Evolutionary conservation across 2,888 invertebrate genomes (phyloP), one percentile per base, ranked within the genome.

Genomic region (Acanthosepion lycidas): DNA sequence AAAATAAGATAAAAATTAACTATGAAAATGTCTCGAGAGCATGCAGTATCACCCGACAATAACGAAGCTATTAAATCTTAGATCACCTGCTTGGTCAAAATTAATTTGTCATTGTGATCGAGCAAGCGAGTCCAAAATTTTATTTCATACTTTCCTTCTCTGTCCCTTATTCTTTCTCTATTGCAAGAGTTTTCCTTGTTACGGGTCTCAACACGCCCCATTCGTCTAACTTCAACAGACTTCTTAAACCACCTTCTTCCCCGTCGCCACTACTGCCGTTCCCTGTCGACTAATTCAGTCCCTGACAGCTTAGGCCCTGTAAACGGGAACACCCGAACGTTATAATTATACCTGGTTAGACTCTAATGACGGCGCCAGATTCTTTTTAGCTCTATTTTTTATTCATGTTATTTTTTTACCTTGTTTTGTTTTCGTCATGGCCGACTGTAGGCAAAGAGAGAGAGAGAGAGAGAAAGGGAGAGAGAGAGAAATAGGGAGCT

Each of bases 271-370:
- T 3, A 15, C 78, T 78, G n/a, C 78, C n/a, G n/a, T n/a, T n/a
- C n/a, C 15, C n/a, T 78, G 33, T 78, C 78, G 15, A 33, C 78
- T 78, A 78, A 78, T 78, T 78, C 78, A 18, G n/a, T 78, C n/a
- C 78, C n/a, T 78, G 78, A 78, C 78, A 78, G 78, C 78, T 78
- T 78, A 78, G n/a, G 78, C 78, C 78, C 78, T n/a, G n/a, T 78
- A 78, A 78, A 78, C n/a, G 78, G 78, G 78, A n/a, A 78, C 78
- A 78, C 78, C 78, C 78, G 78, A 78, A 78, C 78, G n/a, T 78
- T 78, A 78, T 78, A 78, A 78, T 78, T 78, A 78, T n/a, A 78
- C 78, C 78, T 78, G 78, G n/a, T 78, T n/a, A 78, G 78, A 78
- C n/a, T 78, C 78, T 78, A 78, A 33, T 78, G 78, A 78, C 78